phyloP scores from a whole-genome alignment of 2,113 vertebrate species.

The Platysternon megacephalum region DNA sequence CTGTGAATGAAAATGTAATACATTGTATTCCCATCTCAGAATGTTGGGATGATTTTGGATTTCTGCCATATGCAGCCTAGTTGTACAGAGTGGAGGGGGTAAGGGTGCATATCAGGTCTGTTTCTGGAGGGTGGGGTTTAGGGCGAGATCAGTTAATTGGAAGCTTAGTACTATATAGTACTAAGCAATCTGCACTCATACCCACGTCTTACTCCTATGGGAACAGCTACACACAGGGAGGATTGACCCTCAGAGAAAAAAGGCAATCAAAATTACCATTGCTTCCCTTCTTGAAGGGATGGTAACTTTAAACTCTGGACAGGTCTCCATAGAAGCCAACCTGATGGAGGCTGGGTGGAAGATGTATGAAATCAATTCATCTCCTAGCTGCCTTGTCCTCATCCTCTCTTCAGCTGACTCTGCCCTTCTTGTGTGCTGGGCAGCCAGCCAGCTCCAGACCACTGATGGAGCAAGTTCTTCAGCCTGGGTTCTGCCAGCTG shows the following conservation, averaged over 20 bases:
- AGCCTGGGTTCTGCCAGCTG: not conserved
- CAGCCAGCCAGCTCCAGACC: not conserved
- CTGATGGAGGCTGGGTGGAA: not conserved
- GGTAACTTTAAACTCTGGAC: not conserved
- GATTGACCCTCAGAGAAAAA: too few relatives aligned
- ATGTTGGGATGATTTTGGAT: rapidly evolving
- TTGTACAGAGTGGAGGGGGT: rapidly evolving
- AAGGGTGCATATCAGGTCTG: rapidly evolving
- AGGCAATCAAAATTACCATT: not conserved
- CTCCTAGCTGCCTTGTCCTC: too few relatives aligned
- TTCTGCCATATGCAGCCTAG: rapidly evolving
- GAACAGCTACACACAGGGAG: not conserved
- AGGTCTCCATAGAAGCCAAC: not conserved
- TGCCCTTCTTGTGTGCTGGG: not conserved
- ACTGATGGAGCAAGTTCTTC: not conserved
- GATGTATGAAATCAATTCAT: not conserved
- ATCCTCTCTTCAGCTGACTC: not conserved
- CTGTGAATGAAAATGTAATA: not conserved
- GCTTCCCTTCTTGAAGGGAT: not conserved
- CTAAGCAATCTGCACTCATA: rapidly evolving
- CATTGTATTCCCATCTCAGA: not conserved
- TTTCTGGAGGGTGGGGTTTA: rapidly evolving
- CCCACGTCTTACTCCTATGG: rapidly evolving
- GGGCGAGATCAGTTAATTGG: not conserved
- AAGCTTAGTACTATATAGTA: not conserved